A percentile compares a stretch with the other conserved stretches of the same genome.
Evolutionary conservation across 1,140 invertebrate genomes (phyloP).

Genomic region (Aphaenogaster rudis): DNA sequence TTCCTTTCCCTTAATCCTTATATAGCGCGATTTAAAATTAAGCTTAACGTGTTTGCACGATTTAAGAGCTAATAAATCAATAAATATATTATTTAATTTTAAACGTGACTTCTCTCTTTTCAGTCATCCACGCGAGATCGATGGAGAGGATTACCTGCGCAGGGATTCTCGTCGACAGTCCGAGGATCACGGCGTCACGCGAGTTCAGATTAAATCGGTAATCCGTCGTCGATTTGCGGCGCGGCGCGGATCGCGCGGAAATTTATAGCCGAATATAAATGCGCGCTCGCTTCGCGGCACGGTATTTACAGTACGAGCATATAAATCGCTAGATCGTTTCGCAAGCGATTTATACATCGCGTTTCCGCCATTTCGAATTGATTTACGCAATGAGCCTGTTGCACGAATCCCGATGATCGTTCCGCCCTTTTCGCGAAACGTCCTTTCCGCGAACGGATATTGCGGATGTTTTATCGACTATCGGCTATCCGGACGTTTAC

Average conservation of each 20-base stretch:
- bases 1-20: background rate
- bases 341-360: slow-evolving; percentile 70
- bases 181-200: slow-evolving; percentile 18
- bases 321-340: slow-evolving; percentile 78
- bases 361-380: slow-evolving; percentile 77
- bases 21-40: background rate
- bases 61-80: background rate
- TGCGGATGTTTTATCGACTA: slow-evolving; percentile 71
- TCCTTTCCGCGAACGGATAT: slow-evolving; percentile 61
- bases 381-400: slow-evolving; percentile 77
- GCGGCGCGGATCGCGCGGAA: slow-evolving; percentile 56
- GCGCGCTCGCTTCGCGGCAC: slow-evolving; percentile 43
- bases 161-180: background rate
- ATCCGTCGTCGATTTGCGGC: slow-evolving; percentile 70
- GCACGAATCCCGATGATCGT: slow-evolving; percentile 51
- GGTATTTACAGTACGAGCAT: slow-evolving; percentile 70
- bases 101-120: background rate
- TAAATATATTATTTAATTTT: background rate
- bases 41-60: background rate
- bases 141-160: background rate
- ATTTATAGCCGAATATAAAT: slow-evolving; percentile 78
- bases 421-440: slow-evolving; percentile 58
- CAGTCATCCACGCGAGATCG: background rate
- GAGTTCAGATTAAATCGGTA: slow-evolving; percentile 71
- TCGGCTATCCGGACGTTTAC: slow-evolving; percentile 69